These are phyloP conservation scores for Mormyrus hasselquistii DNA, from an alignment of 2,797 vertebrate species.

Conservation along the genomic window DNA sequence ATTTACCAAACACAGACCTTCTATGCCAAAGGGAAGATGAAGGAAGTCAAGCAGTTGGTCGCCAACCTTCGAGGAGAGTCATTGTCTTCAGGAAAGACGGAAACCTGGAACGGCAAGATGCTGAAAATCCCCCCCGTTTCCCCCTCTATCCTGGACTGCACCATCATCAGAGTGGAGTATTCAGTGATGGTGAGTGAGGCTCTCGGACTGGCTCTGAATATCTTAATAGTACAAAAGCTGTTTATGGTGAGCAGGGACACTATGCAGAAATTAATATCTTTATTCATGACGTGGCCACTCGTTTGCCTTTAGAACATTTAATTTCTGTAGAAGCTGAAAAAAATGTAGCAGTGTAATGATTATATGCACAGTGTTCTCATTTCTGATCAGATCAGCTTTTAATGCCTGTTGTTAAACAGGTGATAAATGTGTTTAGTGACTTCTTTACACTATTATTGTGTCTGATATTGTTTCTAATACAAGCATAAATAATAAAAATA, in stretches of 20 bases:
- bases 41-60: conserved; percentile 91
- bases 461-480: background rate
- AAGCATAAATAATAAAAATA: background rate
- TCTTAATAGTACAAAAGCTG: background rate
- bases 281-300: background rate
- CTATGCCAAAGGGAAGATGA: conserved; percentile 94
- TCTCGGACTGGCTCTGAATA: background rate
- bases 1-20: conserved; percentile 93
- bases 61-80: conserved; percentile 85
- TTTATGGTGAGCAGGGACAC: background rate
- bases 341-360: conserved; percentile 27
- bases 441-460: conserved; percentile 43
- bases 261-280: background rate
- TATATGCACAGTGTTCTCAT: conserved; percentile 49
- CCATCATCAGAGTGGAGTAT: conserved; percentile 93
- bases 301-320: background rate
- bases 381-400: conserved; percentile 61
- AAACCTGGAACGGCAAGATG: conserved; percentile 91
- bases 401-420: conserved; percentile 52
- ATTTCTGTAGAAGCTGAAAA: background rate
- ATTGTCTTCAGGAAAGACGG: conserved; percentile 85
- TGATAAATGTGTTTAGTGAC: conserved; percentile 42
- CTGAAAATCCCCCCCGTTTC: conserved; percentile 93
- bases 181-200: conserved; percentile 74
- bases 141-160: conserved; percentile 91